Base-by-base conservation (phyloP, 2,888 invertebrate genomes). In the Scrobipalpa atriplicella region DNA sequence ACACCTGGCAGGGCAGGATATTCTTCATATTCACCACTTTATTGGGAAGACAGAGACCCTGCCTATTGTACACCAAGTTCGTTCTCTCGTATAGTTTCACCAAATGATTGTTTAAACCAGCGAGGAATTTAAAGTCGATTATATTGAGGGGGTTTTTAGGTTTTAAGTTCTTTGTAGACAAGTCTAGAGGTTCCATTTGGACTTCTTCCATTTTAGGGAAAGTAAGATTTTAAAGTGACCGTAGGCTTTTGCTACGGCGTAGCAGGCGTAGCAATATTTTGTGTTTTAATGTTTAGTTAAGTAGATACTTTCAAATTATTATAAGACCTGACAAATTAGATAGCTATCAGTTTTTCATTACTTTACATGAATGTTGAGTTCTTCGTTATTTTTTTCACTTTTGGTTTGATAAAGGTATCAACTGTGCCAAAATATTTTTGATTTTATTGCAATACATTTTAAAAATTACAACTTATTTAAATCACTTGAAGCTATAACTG, bases 1-100 rank as follows among this genome's bases (percentile, higher is more conserved):
- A 95, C 0, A 94, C 94, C 54, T 94, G 94, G 75, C 95, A 95
- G 0, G 92, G 92, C 64, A 92, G 78, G 7, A 90, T 81, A 51
- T 87, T 90, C 78, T 91, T 92, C 68, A 79, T 66, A 65, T 71
- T 72, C 5, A 62, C 71, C 5, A 60, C 64, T 67, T 78, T 76
- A 63, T 76, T 80, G 0, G 79, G 76, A 18, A 77, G 54, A 66
- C 70, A 72, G 61, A 75, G 70, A 3, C 67, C 69, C 7, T 78
- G 78, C 39, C 78, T 81, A 29, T 73, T 77, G 47, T 78, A 80
- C 0, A 83, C 79, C 47, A 84, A 64, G 65, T 76, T 83, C 0
- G 89, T 87, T n/a, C 87, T 78, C 70, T 91, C 89, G 67, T 92
- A 92, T 29, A 92, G 69, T 66, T 88, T 86, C 19, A 85, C 82